Evolutionary conservation across 2,888 invertebrate genomes (phyloP).

Genomic region (Barypeithes pellucidus): DNA sequence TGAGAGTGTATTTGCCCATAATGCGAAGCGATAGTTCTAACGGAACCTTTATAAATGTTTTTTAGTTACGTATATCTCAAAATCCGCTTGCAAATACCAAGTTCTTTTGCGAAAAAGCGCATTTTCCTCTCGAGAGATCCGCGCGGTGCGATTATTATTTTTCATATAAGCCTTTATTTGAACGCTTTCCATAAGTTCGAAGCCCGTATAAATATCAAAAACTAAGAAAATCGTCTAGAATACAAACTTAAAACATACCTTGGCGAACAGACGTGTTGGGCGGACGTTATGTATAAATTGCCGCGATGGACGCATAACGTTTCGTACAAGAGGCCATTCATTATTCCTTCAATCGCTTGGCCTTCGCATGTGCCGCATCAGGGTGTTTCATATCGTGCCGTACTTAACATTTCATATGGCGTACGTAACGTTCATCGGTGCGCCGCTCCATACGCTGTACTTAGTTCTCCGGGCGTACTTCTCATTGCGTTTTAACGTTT

Average conservation of each 20-base stretch:
- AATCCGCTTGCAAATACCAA: no score
- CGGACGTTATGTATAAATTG: constrained; percentile 15
- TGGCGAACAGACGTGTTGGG: constrained; percentile 27
- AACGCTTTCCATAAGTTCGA: constrained; percentile 16
- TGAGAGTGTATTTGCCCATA: no score
- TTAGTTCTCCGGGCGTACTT: neutral
- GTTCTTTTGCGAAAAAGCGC: no score
- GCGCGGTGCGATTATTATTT: no score
- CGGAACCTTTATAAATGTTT: no score
- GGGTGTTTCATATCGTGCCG: neutral
- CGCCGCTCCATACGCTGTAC: neutral
- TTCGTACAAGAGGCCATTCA: constrained; percentile 17
- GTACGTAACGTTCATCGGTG: neutral
- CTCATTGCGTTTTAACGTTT: neutral
- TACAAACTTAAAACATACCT: constrained; percentile 35
- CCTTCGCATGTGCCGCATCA: neutral
- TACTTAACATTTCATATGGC: neutral
- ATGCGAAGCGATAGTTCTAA: no score
- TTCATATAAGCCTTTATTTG: constrained; percentile 38
- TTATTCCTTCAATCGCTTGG: constrained; percentile 24
- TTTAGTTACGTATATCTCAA: no score
- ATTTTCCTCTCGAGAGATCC: no score
- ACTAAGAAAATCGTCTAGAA: constrained; percentile 24
- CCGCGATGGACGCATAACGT: constrained; percentile 16
- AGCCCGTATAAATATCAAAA: neutral